These are phyloP conservation scores for Platycnemis pennipes DNA, from an alignment of 2,888 invertebrate genomes.

Conservation along the genomic window DNA sequence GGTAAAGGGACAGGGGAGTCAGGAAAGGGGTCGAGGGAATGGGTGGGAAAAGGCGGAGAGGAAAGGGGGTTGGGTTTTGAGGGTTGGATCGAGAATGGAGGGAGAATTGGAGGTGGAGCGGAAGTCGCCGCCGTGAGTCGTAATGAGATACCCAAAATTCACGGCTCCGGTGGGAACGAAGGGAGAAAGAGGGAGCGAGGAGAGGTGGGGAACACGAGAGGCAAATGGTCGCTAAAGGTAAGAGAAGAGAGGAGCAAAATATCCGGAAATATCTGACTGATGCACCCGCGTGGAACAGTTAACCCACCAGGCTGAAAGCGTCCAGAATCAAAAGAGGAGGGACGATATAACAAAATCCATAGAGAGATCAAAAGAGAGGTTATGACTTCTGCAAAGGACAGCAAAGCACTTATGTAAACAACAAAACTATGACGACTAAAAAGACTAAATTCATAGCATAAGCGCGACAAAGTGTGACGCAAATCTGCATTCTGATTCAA, in stretches of 20 bases:
- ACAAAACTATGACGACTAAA: no score
- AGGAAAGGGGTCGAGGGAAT: not conserved
- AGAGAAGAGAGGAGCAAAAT: not conserved
- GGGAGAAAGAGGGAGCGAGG: not conserved
- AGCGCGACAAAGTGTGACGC: no score
- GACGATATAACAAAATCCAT: not conserved
- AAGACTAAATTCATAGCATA: no score
- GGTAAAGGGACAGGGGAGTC: not conserved
- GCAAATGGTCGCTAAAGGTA: not conserved
- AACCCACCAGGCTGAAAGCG: not conserved
- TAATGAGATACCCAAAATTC: slow-evolving; percentile 64
- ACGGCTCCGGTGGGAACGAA: slow-evolving; percentile 40
- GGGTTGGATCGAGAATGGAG: not conserved
- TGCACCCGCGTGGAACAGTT: not conserved
- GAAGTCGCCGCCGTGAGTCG: slow-evolving; percentile 37
- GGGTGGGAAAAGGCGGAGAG: not conserved
- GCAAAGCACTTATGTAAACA: no score
- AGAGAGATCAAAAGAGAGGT: no score
- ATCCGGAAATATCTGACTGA: not conserved
- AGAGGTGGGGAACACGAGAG: not conserved
- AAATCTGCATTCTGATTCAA: no score
- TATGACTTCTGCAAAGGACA: no score
- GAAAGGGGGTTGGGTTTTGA: not conserved
- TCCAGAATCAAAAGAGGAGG: not conserved
- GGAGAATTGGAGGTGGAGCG: not conserved